Conservation (phyloP, 2,797 vertebrate species). For the Garrulus glandarius region DNA sequence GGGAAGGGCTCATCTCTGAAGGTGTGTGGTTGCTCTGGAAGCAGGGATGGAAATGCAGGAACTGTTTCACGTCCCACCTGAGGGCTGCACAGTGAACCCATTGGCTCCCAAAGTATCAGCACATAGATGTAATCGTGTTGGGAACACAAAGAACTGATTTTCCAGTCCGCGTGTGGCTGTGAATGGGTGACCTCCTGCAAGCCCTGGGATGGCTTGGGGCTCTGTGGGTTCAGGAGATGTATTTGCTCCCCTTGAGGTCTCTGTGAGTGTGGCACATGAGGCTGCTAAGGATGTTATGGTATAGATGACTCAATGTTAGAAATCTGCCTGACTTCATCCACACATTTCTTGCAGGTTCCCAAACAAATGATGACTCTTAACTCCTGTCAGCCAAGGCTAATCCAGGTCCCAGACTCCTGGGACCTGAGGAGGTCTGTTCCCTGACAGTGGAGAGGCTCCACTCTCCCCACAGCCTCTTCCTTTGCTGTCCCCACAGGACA, state of each 20-base stretch:
- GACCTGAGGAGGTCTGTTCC: background rate
- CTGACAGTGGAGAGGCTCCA: background rate
- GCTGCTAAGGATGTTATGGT: background rate
- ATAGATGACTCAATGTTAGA: background rate
- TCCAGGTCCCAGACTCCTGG: background rate
- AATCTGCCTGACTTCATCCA: background rate
- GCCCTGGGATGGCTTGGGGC: rapidly evolving
- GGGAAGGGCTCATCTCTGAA: background rate
- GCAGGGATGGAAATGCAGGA: background rate
- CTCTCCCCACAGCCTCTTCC: background rate
- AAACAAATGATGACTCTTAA: background rate
- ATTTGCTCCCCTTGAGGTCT: background rate
- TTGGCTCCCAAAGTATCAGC: background rate
- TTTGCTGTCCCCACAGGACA: background rate
- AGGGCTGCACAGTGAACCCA: background rate
- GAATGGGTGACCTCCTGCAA: background rate
- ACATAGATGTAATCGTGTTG: background rate
- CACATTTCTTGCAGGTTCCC: background rate
- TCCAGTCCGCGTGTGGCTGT: background rate
- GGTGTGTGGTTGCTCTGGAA: background rate
- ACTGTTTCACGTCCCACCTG: background rate
- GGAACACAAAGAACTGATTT: background rate
- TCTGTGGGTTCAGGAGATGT: background rate
- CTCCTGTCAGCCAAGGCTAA: background rate
- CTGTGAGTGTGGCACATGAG: background rate